Percentiles rank a stretch among this genome's conserved stretches.
These are phyloP conservation scores for Alosa sapidissima DNA, from an alignment of 2,797 vertebrate species.

Conservation along the genomic window DNA sequence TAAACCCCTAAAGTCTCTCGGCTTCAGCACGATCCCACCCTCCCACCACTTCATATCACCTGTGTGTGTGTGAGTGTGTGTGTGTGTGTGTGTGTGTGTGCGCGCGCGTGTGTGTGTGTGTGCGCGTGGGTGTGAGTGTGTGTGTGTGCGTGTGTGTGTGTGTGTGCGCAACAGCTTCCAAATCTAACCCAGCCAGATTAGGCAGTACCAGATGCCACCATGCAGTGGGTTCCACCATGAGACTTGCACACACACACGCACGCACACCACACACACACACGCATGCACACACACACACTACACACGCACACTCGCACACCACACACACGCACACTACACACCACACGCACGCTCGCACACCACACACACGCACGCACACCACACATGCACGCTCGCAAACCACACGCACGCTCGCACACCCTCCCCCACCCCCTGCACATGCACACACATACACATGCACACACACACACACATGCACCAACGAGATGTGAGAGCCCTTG, in stretches of 20 bases:
- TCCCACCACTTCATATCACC: neutral
- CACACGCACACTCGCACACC: too few relatives aligned
- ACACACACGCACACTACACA: too few relatives aligned
- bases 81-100: slow-evolving; percentile 14
- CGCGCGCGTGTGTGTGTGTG: too few relatives aligned
- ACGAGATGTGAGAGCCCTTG: slow-evolving; percentile 70
- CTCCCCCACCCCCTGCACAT: neutral
- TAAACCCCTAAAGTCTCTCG: neutral
- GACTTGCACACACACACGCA: too few relatives aligned
- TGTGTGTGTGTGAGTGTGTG: slow-evolving; percentile 8
- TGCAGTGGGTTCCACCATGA: too few relatives aligned
- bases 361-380: too few relatives aligned
- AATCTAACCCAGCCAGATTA: neutral
- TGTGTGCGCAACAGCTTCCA: neutral
- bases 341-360: too few relatives aligned
- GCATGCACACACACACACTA: neutral
- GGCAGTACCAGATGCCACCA: neutral
- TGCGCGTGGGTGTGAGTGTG: too few relatives aligned
- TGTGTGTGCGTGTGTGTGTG: neutral
- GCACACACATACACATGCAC: neutral
- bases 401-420: too few relatives aligned
- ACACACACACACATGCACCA: slow-evolving; percentile 53
- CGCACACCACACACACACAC: neutral
- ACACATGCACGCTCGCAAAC: too few relatives aligned
- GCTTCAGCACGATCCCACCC: neutral